Percentiles rank a stretch among this genome's conserved stretches.
Evolutionary conservation across 2,797 vertebrate genomes (phyloP).

Genomic region (Peromyscus attwateri): DNA sequence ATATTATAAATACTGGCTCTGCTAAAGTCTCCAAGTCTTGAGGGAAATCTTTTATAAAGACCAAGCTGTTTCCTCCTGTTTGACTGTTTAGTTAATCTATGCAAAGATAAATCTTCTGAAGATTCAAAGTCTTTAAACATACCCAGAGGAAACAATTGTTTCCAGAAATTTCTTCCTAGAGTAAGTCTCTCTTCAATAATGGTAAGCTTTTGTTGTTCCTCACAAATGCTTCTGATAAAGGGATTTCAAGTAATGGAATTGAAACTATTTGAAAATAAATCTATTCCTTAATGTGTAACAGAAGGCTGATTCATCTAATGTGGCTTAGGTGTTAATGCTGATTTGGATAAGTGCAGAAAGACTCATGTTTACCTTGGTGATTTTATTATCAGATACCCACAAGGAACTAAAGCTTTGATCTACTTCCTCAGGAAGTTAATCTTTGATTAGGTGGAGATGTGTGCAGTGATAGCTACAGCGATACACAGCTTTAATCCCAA

Average conservation of each 20-base stretch:
- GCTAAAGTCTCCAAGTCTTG: slow-evolving; percentile 65
- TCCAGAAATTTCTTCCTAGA: slow-evolving; percentile 48
- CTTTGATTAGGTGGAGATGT: slow-evolving; percentile 86
- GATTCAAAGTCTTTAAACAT: slow-evolving; percentile 67
- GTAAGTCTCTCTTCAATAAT: slow-evolving; percentile 60
- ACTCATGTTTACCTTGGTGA: slow-evolving; percentile 35
- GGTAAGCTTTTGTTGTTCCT: slow-evolving; percentile 72
- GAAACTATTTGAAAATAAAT: slow-evolving; percentile 74
- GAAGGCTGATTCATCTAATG: slow-evolving; percentile 71
- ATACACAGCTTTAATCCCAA: slow-evolving; percentile 88
- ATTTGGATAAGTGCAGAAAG: slow-evolving; percentile 71
- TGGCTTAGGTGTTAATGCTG: slow-evolving; percentile 48
- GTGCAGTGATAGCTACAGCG: slow-evolving; percentile 82
- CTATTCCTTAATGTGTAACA: slow-evolving; percentile 68
- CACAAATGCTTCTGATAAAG: slow-evolving; percentile 77
- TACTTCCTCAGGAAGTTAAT: slow-evolving; percentile 88
- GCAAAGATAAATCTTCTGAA: slow-evolving; percentile 72
- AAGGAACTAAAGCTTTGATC: slow-evolving; percentile 90
- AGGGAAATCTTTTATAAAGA: slow-evolving; percentile 76
- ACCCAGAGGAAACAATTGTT: slow-evolving; percentile 66
- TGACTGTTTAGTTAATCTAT: slow-evolving; percentile 72
- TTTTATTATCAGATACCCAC: slow-evolving; percentile 85
- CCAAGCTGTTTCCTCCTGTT: slow-evolving; percentile 68
- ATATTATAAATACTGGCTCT: slow-evolving; percentile 64
- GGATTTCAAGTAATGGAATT: slow-evolving; percentile 57